Conservation (phyloP, 2,888 invertebrate species). For the Callyntrura sp. region DNA sequence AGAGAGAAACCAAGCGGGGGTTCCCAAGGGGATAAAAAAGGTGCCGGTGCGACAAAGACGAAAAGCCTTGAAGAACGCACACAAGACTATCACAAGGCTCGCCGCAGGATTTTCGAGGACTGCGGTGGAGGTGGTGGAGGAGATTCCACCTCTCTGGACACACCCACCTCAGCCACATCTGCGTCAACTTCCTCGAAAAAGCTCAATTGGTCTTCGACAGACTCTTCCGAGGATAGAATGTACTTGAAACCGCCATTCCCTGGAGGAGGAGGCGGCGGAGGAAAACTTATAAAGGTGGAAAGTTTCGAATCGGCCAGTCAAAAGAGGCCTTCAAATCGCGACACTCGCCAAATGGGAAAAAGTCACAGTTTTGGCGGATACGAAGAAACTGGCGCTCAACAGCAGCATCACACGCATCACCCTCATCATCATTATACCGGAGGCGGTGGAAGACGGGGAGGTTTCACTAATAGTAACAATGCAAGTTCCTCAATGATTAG, state of each 20-base stretch:
- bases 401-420: background rate
- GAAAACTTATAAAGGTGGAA: constrained; percentile 86
- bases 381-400: constrained; percentile 86
- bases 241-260: constrained; percentile 75
- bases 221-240: constrained; percentile 72
- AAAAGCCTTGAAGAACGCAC: constrained; percentile 97
- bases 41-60: constrained; percentile 85
- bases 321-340: constrained; percentile 68
- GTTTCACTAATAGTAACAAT: constrained; percentile 58
- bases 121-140: constrained; percentile 81
- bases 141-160: constrained; percentile 28
- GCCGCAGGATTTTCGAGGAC: constrained; percentile 93
- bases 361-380: constrained; percentile 96
- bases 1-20: constrained; percentile 63
- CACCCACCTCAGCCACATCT: constrained; percentile 35
- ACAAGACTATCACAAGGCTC: constrained; percentile 94
- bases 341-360: constrained; percentile 89
- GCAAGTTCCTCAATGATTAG: constrained; percentile 72
- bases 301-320: constrained; percentile 86
- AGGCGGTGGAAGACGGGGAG: constrained; percentile 31
- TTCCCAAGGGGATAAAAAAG: constrained; percentile 71
- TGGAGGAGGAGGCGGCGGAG: constrained; percentile 84
- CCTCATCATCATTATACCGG: background rate
- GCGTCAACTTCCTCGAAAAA: constrained; percentile 60
- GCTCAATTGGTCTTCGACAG: constrained; percentile 80